Conservation (phyloP, 2,113 vertebrate genomes). For the Apteryx mantelli region DNA sequence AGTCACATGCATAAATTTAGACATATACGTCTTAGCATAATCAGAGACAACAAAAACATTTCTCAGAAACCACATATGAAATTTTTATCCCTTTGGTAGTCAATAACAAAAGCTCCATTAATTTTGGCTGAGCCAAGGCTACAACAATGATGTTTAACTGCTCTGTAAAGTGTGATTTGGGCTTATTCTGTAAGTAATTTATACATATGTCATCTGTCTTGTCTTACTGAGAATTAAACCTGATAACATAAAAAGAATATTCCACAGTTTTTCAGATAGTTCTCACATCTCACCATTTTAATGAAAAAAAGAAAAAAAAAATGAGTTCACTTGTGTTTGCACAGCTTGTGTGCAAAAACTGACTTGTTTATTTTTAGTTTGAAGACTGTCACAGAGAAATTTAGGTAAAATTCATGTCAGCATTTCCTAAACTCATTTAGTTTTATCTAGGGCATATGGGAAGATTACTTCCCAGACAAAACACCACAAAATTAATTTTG, state of each 20-base stretch:
- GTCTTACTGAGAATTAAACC: neutral
- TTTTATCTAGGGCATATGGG: neutral
- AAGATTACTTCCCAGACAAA: constrained; percentile 2
- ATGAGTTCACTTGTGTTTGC: neutral
- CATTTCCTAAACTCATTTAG: constrained; percentile 1
- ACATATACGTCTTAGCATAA: neutral
- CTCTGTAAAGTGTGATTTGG: neutral
- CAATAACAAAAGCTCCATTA: neutral
- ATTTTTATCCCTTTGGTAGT: neutral
- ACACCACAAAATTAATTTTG: neutral
- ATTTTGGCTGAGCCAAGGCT: neutral
- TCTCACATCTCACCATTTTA: neutral
- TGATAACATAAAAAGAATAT: neutral
- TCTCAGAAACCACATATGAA: neutral
- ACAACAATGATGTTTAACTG: neutral
- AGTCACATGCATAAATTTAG: neutral
- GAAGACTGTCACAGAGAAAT: neutral
- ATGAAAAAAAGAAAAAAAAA: neutral
- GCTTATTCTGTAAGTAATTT: neutral
- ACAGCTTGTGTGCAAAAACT: neutral
- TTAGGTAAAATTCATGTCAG: neutral
- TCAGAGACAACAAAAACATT: neutral
- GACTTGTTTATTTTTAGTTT: neutral
- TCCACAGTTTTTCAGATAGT: neutral
- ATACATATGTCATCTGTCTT: neutral